These are phyloP conservation scores for Callipepla californica DNA, from an alignment of 2,113 vertebrate species.

Conservation along the genomic window DNA sequence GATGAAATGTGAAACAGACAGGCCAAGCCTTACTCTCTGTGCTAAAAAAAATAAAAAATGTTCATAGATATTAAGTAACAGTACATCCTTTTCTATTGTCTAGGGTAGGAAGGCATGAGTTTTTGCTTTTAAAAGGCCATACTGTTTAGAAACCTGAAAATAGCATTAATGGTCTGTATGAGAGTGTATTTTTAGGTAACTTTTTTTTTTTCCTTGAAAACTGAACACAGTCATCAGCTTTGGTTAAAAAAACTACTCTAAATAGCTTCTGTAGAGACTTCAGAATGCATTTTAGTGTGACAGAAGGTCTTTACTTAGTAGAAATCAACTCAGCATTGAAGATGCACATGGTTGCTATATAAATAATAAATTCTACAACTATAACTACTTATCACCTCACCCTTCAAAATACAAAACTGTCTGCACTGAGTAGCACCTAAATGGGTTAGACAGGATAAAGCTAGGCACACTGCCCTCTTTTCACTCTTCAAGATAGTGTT, in stretches of 20 bases:
- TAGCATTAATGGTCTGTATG: conserved; percentile 20
- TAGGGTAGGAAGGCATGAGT: background rate
- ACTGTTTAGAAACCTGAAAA: conserved; percentile 44
- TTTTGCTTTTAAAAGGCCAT: conserved; percentile 1
- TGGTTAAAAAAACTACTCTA: conserved; percentile 43
- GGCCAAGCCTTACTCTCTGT: background rate
- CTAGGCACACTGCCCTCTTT: background rate
- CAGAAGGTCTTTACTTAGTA: conserved; percentile 57
- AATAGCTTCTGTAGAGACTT: conserved; percentile 55
- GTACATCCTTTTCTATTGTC: background rate
- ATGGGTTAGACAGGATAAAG: background rate
- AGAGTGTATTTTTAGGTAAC: conserved; percentile 36
- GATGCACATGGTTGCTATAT: conserved; percentile 48
- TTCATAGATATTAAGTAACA: background rate
- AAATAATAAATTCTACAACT: conserved; percentile 66
- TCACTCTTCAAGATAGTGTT: background rate
- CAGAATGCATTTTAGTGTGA: conserved; percentile 51
- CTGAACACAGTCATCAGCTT: conserved; percentile 24
- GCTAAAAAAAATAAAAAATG: background rate
- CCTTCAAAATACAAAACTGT: conserved; percentile 34
- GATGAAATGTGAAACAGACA: background rate
- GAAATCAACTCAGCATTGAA: conserved; percentile 27
- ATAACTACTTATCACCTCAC: conserved; percentile 24
- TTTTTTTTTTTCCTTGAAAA: conserved; percentile 8
- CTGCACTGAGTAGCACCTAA: background rate